A percentile compares a stretch with the other conserved stretches of the same genome.
phyloP scores from a whole-genome alignment of 1,140 invertebrate genomes.

The Brachionus manjavacas region DNA sequence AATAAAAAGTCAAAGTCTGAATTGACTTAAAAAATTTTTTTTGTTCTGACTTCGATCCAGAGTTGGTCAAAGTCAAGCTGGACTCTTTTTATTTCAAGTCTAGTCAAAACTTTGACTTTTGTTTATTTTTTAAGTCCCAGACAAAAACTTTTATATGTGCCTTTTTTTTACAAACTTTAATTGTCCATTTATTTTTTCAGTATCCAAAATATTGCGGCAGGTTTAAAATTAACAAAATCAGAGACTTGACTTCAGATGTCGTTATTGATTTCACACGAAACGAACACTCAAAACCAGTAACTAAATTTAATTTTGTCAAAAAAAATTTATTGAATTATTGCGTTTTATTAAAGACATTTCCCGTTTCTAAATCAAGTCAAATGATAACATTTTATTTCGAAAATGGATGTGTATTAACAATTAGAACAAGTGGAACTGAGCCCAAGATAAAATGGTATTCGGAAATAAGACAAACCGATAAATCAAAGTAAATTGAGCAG shows the following conservation, averaged over 20 bases:
- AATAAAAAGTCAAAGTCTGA: too few relatives aligned
- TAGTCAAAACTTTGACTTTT: too few relatives aligned
- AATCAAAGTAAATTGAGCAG: slow-evolving; percentile 67
- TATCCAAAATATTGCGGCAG: slow-evolving; percentile 61
- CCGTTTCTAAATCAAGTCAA: slow-evolving; percentile 71
- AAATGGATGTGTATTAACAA: slow-evolving; percentile 77
- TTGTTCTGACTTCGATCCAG: too few relatives aligned
- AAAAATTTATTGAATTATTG: too few relatives aligned
- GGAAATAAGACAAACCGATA: slow-evolving; percentile 74
- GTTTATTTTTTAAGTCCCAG: too few relatives aligned
- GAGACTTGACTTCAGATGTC: slow-evolving; percentile 83
- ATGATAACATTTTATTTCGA: slow-evolving; percentile 95
- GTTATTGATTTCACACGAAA: slow-evolving; percentile 68
- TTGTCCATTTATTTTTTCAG: background rate
- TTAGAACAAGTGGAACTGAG: slow-evolving; percentile 95
- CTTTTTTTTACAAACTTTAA: too few relatives aligned
- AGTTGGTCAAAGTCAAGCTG: too few relatives aligned
- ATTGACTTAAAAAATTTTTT: too few relatives aligned
- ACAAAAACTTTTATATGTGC: too few relatives aligned
- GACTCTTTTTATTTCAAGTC: too few relatives aligned
- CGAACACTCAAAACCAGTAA: slow-evolving; percentile 62
- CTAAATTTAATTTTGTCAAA: background rate
- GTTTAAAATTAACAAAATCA: slow-evolving; percentile 68
- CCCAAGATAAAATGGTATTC: slow-evolving; percentile 97
- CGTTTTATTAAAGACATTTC: slow-evolving; percentile 58